Conservation (phyloP, 2,113 vertebrate species). For the Triplophysa tibetana region DNA sequence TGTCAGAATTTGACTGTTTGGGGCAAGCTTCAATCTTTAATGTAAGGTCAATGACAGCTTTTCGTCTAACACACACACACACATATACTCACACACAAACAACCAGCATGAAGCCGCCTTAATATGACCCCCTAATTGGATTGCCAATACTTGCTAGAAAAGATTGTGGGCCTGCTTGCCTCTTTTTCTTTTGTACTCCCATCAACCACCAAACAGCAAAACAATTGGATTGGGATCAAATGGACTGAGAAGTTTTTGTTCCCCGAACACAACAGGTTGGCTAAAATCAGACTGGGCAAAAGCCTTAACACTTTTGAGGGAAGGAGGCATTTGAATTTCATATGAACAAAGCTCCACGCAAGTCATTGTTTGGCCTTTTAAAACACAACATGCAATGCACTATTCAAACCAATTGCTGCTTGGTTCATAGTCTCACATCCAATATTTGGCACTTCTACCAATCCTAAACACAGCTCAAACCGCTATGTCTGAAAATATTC, state of each 20-base stretch:
- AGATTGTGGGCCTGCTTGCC: constrained; percentile 72
- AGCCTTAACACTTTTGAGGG: constrained; percentile 67
- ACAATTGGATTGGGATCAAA: constrained; percentile 67
- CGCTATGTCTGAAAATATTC: no score
- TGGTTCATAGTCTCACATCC: background rate
- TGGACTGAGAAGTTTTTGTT: constrained; percentile 65
- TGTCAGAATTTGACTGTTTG: background rate
- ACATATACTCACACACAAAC: constrained; percentile 53
- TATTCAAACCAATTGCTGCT: background rate
- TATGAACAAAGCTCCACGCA: constrained; percentile 80
- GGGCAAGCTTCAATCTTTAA: no score
- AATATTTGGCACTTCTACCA: background rate
- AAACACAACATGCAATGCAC: constrained; percentile 59
- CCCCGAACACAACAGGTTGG: constrained; percentile 69
- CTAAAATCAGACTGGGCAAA: constrained; percentile 77
- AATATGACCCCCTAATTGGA: constrained; percentile 97
- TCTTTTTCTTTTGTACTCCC: constrained; percentile 66
- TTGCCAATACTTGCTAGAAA: constrained; percentile 78
- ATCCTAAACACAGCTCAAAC: no score
- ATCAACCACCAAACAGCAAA: constrained; percentile 63
- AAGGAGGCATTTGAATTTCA: constrained; percentile 81
- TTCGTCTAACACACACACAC: background rate
- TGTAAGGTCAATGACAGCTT: background rate
- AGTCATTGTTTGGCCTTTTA: constrained; percentile 80
- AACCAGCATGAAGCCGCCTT: constrained; percentile 86